A percentile compares a stretch with the other conserved stretches of the same genome.
phyloP scores from a whole-genome alignment of 2,113 vertebrate genomes.

The Bos javanicus region DNA sequence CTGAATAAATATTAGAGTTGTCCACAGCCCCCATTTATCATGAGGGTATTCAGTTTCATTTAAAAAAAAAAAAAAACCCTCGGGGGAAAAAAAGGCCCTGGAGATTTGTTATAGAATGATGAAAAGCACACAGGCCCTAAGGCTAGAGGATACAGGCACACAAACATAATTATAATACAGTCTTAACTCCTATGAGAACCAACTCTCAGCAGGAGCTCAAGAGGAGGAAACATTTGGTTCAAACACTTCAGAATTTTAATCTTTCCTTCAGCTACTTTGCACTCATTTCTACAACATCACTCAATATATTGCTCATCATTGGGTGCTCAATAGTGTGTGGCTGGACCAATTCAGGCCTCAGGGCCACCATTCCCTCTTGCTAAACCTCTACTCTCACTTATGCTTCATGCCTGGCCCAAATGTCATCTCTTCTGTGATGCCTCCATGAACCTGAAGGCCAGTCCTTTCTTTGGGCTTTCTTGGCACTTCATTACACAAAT shows the following conservation, averaged over 20 bases:
- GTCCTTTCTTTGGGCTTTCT: not conserved
- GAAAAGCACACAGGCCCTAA: not conserved
- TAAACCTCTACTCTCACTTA: not conserved
- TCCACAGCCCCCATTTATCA: not conserved
- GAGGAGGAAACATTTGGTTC: not conserved
- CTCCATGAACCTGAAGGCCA: not conserved
- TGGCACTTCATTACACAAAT: not conserved
- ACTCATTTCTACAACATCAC: not conserved
- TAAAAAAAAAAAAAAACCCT: not conserved
- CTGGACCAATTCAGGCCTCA: not conserved
- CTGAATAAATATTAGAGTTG: not conserved
- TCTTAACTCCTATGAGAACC: not conserved
- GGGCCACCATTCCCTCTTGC: not conserved
- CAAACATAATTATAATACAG: conserved; percentile 22
- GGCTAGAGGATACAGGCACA: not conserved
- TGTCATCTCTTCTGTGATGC: not conserved
- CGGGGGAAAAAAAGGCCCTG: not conserved
- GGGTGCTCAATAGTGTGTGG: not conserved
- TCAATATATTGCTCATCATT: not conserved
- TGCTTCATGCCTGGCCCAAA: not conserved
- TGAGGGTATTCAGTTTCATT: conserved; percentile 8
- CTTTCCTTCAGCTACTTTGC: not conserved
- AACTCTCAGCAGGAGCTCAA: not conserved
- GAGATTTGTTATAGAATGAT: conserved; percentile 44
- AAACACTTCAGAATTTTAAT: not conserved